Evolutionary conservation across 2,888 invertebrate species (phyloP), one percentile per base, ranked within the genome.

Genomic region (Hirtodrosophila histrioides): DNA sequence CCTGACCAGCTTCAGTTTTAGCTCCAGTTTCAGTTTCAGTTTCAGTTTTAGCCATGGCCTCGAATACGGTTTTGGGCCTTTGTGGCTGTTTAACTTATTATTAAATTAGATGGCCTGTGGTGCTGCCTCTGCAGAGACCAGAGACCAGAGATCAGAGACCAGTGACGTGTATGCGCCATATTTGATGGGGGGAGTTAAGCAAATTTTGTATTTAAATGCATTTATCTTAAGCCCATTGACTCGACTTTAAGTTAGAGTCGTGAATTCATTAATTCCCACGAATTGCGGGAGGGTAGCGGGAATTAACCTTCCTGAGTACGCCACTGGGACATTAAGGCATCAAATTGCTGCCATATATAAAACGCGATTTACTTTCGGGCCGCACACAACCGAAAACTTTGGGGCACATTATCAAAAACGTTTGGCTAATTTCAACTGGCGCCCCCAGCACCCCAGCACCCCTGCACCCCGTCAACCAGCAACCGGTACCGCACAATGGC

Each of bases 311-410:
- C 17, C 2, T 17, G 17, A 17, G 17, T 17, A 17, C 17, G 27
- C 27, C 27, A 27, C 27, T 27, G 27, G 5, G 31, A 75, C 73
- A 74, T 69, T 69, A 73, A 60, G 69, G 61, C 69, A 69, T 78
- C 75, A 69, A 75, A 78, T 75, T 78, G 78, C 75, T 57, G 69
- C 57, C 78, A 75, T 78, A 78, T 78, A 75, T 78, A 78, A 69
- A 58, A 44, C 60, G 64, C 75, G 76, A 71, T 75, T 76, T 79
- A 79, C 64, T 61, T 31, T 27, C 4, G 6, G 27, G 8, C 31
- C 9, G 31, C 7, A 31, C 31, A 31, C 1, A 31, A 31, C 9
- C 31, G 3, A 31, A 31, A 31, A 27, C 9, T 40, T 39, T 2
- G 24, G 31, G 29, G 44, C 49, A 43, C 43, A 44, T 50, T 54